Evolutionary conservation across 2,797 vertebrate genomes (phyloP).

Genomic region (Alauda arvensis): DNA sequence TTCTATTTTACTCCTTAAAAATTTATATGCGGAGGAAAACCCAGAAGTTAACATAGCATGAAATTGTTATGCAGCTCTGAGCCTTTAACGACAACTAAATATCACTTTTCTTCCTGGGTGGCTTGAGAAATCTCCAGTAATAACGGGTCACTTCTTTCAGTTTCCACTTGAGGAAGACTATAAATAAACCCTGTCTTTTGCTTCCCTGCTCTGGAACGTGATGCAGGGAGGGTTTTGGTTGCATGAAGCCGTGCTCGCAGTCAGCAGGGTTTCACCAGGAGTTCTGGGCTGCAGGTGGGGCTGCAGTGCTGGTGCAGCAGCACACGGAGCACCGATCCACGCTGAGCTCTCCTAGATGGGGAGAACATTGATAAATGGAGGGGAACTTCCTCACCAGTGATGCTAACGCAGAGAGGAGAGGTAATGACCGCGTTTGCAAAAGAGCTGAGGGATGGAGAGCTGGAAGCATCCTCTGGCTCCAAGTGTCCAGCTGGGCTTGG

Average conservation of each 20-base stretch:
- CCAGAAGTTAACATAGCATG: slow-evolving; percentile 66
- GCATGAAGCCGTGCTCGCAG: fast-evolving
- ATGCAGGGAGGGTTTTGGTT: background rate
- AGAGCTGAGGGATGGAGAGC: background rate
- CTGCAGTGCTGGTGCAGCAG: background rate
- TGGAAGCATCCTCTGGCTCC: background rate
- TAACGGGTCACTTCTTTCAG: slow-evolving; percentile 2
- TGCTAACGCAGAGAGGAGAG: background rate
- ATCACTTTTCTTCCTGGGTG: slow-evolving; percentile 41
- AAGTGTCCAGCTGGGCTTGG: background rate
- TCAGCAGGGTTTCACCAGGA: fast-evolving
- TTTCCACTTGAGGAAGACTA: background rate
- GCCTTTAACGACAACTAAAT: slow-evolving; percentile 51
- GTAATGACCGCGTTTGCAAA: background rate
- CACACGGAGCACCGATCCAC: fast-evolving
- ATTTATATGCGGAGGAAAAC: slow-evolving; percentile 46
- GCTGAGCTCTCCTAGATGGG: fast-evolving
- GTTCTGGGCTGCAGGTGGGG: background rate
- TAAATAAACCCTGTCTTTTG: background rate
- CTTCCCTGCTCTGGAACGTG: background rate
- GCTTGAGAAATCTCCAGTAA: slow-evolving; percentile 20
- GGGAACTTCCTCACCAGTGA: background rate
- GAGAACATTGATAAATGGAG: background rate
- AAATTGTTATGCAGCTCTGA: slow-evolving; percentile 70
- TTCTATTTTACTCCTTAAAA: slow-evolving; percentile 66